These are phyloP conservation scores for Haplochromis vanheusdeni DNA, from an alignment of 2,113 vertebrate genomes.

Conservation along the genomic window DNA sequence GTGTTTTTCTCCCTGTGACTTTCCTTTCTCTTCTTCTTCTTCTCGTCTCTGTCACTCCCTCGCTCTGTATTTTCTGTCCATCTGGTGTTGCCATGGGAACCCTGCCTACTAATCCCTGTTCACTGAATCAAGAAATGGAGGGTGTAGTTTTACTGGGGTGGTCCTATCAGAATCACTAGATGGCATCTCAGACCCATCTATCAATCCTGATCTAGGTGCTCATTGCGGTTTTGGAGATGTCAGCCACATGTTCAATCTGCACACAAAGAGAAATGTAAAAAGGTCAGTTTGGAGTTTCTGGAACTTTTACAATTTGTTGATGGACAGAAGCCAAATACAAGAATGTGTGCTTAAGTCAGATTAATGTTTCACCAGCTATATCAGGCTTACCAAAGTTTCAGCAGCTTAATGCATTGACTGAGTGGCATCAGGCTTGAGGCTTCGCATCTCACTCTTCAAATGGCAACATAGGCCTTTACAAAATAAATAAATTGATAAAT, in stretches of 20 bases:
- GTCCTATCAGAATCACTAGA: slow-evolving; percentile 39
- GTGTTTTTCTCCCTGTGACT: neutral
- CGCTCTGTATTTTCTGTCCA: neutral
- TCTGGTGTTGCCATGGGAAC: slow-evolving; percentile 56
- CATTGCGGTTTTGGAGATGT: neutral
- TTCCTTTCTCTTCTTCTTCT: neutral
- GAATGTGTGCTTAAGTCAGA: neutral
- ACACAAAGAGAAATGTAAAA: neutral
- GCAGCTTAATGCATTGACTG: neutral
- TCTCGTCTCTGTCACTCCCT: neutral
- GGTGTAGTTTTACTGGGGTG: neutral
- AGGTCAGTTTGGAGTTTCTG: neutral
- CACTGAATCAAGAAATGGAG: slow-evolving; percentile 43
- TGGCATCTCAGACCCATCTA: slow-evolving; percentile 43
- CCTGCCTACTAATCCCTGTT: slow-evolving; percentile 23
- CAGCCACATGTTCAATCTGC: neutral
- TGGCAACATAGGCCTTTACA: neutral
- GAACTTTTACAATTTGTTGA: neutral
- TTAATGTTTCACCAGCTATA: neutral
- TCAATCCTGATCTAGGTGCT: neutral
- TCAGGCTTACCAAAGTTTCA: neutral
- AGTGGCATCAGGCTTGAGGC: neutral
- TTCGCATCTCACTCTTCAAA: neutral
- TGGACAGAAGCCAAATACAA: neutral
- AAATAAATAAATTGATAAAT: neutral